phyloP scores from a whole-genome alignment of 2,797 vertebrate genomes.

The Hippopotamyrus pictus region DNA sequence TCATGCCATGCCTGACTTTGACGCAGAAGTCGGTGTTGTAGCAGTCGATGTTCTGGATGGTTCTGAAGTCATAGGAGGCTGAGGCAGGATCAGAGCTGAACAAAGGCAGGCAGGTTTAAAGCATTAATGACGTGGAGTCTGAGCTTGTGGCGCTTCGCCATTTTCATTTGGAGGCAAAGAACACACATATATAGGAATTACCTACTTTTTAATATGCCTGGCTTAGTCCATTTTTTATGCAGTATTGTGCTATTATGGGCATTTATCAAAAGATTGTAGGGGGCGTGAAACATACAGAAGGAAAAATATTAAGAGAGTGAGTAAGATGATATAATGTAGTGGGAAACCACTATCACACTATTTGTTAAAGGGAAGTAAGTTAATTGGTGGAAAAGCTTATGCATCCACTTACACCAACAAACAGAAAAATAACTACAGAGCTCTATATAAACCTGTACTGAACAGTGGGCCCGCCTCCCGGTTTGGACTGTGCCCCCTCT shows the following conservation, averaged over 20 bases:
- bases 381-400: background rate
- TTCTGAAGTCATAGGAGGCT: slow-evolving; percentile 74
- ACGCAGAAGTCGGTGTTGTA: slow-evolving; percentile 84
- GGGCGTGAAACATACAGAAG: background rate
- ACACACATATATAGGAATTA: background rate
- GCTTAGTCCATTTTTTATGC: background rate
- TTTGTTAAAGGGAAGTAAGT: background rate
- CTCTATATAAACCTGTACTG: slow-evolving; percentile 56
- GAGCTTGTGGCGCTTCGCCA: background rate
- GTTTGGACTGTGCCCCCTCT: slow-evolving; percentile 66
- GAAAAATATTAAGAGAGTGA: background rate
- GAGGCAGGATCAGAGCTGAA: slow-evolving; percentile 52
- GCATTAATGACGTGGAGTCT: background rate
- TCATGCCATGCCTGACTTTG: slow-evolving; percentile 87
- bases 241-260: background rate
- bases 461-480: slow-evolving; percentile 78
- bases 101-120: background rate
- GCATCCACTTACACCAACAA: background rate
- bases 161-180: background rate
- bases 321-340: background rate
- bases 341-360: background rate
- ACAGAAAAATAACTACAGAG: background rate
- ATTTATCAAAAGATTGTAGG: background rate
- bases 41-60: slow-evolving; percentile 85
- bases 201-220: background rate